Percentiles rank a stretch among this genome's conserved stretches.
phyloP scores from a whole-genome alignment of 2,797 vertebrate genomes.

The Crocodylus rhombifer region DNA sequence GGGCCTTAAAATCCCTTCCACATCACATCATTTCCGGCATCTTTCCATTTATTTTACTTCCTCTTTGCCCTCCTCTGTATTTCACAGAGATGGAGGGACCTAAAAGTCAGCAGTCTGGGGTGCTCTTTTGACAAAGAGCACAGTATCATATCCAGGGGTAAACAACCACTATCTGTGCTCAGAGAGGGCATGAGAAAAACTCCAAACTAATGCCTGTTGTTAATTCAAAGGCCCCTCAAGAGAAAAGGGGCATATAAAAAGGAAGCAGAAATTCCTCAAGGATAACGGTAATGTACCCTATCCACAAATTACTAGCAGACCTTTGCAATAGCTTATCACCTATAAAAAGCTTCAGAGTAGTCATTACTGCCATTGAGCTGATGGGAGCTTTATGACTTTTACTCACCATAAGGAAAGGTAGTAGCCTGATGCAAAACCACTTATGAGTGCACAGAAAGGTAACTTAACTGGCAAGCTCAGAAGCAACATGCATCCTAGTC shows the following conservation, averaged over 20 bases:
- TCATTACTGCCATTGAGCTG: slow-evolving; percentile 69
- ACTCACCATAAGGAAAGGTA: slow-evolving; percentile 46
- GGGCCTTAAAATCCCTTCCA: neutral
- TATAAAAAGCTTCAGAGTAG: slow-evolving; percentile 73
- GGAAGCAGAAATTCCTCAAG: slow-evolving; percentile 70
- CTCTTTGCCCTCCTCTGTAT: neutral
- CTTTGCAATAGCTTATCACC: slow-evolving; percentile 71
- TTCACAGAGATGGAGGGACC: neutral
- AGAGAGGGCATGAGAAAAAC: slow-evolving; percentile 42
- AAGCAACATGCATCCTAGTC: neutral
- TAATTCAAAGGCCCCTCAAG: slow-evolving; percentile 53
- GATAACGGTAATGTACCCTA: slow-evolving; percentile 68
- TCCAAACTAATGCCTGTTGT: slow-evolving; percentile 9
- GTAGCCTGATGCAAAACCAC: slow-evolving; percentile 27
- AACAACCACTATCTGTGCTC: slow-evolving; percentile 58
- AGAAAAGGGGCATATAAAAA: slow-evolving; percentile 62
- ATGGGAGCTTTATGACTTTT: slow-evolving; percentile 64
- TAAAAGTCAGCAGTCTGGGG: slow-evolving; percentile 11
- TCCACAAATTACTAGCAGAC: slow-evolving; percentile 75
- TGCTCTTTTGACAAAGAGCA: slow-evolving; percentile 21
- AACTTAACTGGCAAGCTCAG: neutral
- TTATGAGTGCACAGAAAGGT: neutral
- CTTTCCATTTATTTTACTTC: slow-evolving; percentile 48
- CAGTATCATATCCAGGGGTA: slow-evolving; percentile 21
- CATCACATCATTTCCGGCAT: slow-evolving; percentile 32